Conservation (phyloP, 2,113 vertebrate genomes). For the Gobius niger region DNA sequence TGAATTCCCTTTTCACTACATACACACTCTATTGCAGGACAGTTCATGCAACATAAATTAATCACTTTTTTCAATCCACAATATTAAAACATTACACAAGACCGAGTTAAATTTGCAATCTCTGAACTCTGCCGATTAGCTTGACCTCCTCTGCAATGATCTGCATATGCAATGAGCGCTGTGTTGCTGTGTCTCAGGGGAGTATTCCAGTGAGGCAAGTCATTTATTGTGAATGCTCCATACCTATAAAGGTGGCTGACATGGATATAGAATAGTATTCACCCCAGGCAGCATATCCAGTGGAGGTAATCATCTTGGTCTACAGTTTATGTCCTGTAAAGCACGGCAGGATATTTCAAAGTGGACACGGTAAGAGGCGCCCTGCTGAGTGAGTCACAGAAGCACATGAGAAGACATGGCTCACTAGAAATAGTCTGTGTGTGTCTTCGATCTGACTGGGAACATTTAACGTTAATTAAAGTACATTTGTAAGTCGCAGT, state of each 20-base stretch:
- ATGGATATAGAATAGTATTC: conserved; percentile 14
- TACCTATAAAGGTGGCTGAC: conserved; percentile 22
- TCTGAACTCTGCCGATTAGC: not conserved
- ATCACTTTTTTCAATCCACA: not conserved
- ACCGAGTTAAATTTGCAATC: not conserved
- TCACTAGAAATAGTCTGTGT: not conserved
- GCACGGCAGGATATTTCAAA: not conserved
- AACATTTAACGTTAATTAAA: too few species aligned
- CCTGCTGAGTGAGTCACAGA: not conserved
- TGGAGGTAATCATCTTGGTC: not conserved
- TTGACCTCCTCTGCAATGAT: not conserved
- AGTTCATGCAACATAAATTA: too few species aligned
- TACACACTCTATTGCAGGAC: too few species aligned
- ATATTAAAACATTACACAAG: not conserved
- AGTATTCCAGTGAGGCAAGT: not conserved
- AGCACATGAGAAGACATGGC: not conserved
- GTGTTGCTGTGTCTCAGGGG: not conserved
- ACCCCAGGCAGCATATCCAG: not conserved
- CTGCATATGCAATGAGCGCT: not conserved
- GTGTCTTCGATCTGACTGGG: not conserved
- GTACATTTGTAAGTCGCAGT: too few species aligned
- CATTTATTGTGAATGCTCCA: not conserved
- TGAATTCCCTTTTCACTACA: too few species aligned
- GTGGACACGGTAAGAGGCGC: not conserved
- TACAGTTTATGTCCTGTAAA: not conserved